These are phyloP conservation scores for Zaprionus bogoriensis DNA, from an alignment of 2,888 invertebrate species.

Conservation along the genomic window DNA sequence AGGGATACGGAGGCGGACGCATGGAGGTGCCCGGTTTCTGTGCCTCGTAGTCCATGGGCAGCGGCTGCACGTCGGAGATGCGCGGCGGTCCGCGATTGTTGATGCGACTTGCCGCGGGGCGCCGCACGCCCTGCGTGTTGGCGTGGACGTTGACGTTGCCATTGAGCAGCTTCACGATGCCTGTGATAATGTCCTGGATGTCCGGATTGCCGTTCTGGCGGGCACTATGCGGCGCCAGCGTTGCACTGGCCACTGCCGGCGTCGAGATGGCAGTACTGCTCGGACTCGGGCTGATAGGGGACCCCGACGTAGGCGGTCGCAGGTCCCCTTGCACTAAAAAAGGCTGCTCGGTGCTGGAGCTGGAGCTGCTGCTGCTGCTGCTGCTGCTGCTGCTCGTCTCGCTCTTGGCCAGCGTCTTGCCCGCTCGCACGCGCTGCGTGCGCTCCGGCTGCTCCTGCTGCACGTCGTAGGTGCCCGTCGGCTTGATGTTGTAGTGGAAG, in stretches of 20 bases:
- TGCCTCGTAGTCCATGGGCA: constrained; percentile 85
- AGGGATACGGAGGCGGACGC: constrained; percentile 86
- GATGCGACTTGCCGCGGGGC: constrained; percentile 90
- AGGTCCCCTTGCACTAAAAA: constrained; percentile 83
- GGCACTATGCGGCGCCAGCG: constrained; percentile 73
- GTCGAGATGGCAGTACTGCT: constrained; percentile 79
- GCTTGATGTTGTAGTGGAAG: constrained; percentile 82
- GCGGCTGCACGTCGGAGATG: constrained; percentile 89
- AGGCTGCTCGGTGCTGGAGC: constrained; percentile 62
- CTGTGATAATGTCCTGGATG: constrained; percentile 95
- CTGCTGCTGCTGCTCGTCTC: constrained; percentile 8
- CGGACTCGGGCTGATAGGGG: constrained; percentile 81
- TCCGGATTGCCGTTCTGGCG: constrained; percentile 88
- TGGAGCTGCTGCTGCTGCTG: constrained; percentile 16
- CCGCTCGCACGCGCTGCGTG: constrained; percentile 75
- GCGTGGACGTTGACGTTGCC: constrained; percentile 94
- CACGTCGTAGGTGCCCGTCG: constrained; percentile 77
- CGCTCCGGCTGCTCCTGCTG: constrained; percentile 63
- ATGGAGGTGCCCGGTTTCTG: constrained; percentile 80
- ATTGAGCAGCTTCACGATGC: constrained; percentile 93
- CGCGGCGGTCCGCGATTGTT: constrained; percentile 95
- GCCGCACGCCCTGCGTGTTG: constrained; percentile 87
- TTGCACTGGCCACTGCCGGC: constrained; percentile 78
- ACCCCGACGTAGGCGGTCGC: constrained; percentile 83
- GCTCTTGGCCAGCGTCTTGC: constrained; percentile 66